Evolutionary conservation across 2,797 vertebrate genomes (phyloP).

Genomic region (Nannoperca obscura): DNA sequence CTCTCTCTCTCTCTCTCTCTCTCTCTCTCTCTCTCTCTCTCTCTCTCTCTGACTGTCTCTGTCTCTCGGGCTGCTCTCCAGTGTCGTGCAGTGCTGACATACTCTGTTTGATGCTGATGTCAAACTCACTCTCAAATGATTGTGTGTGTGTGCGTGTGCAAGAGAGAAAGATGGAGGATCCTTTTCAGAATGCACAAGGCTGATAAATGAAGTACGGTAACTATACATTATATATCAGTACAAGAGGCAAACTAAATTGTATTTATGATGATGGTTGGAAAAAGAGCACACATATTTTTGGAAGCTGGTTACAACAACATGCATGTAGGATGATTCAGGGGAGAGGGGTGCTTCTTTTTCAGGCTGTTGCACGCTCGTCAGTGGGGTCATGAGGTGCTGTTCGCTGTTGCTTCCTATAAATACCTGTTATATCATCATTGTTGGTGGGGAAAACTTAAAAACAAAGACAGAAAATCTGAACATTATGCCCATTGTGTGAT

Average conservation of each 20-base stretch:
- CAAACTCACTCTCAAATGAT: conserved; percentile 60
- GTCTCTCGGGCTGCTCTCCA: conserved; percentile 65
- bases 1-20: no score
- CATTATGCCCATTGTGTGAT: not conserved
- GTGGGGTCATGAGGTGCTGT: not conserved
- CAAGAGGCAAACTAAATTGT: not conserved
- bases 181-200: not conserved
- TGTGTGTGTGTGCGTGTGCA: not conserved
- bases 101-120: conserved; percentile 69
- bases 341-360: not conserved
- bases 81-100: conserved; percentile 60
- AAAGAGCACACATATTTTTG: not conserved
- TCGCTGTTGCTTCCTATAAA: not conserved
- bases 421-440: no score
- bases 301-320: not conserved
- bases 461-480: not conserved
- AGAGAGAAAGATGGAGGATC: not conserved
- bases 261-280: not conserved
- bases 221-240: not conserved
- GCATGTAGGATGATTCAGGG: not conserved
- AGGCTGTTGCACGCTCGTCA: not conserved
- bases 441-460: not conserved
- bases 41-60: conserved; percentile 43
- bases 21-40: no score
- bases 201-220: conserved; percentile 1